Evolutionary conservation across 2,113 vertebrate genomes (phyloP).

Genomic region (Triplophysa dalaica): DNA sequence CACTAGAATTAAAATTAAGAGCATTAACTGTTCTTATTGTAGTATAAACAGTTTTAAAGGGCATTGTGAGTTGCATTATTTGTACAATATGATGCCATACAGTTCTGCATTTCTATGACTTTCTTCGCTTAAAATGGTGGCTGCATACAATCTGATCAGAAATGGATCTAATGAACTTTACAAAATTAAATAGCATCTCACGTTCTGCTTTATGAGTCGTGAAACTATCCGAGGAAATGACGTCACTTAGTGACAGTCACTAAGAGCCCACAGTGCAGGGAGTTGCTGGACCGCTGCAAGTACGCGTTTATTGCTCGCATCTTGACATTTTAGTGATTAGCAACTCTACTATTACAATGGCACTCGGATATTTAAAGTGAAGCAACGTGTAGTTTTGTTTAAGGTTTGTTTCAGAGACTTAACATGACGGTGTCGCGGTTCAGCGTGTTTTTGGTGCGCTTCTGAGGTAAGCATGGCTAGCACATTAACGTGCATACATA

Average conservation of each 20-base stretch:
- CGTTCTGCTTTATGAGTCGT: background rate
- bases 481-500: background rate
- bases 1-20: no score
- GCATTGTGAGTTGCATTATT: no score
- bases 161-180: no score
- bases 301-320: background rate
- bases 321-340: background rate
- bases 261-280: slow-evolving; percentile 7
- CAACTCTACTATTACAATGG: background rate
- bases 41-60: no score
- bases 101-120: no score
- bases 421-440: background rate
- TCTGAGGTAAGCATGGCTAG: slow-evolving; percentile 17
- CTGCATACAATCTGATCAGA: no score
- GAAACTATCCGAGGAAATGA: slow-evolving; percentile 65
- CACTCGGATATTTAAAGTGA: background rate
- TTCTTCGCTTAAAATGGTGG: no score
- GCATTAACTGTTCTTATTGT: no score
- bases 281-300: background rate
- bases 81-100: no score
- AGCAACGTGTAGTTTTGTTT: background rate
- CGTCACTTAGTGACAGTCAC: slow-evolving; percentile 61
- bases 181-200: no score
- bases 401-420: background rate
- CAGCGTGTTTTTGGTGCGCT: background rate